Evolutionary conservation across 2,888 invertebrate species (phyloP).

Genomic region (Eristalis intricaria): DNA sequence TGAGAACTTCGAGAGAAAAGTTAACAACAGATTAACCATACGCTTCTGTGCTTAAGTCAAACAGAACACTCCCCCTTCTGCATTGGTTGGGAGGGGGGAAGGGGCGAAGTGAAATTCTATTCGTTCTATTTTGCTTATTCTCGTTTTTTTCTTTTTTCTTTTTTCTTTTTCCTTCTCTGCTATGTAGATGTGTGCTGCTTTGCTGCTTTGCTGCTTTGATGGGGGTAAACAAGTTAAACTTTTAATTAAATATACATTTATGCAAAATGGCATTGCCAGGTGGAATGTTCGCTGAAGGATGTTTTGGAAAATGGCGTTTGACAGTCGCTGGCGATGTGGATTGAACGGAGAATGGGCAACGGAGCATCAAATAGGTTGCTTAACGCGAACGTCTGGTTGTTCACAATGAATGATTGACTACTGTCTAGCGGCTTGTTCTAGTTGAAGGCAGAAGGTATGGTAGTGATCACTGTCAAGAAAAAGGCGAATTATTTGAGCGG

Average conservation of each 20-base stretch:
- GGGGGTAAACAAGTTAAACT: constrained; percentile 18
- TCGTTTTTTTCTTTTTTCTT: too few species aligned
- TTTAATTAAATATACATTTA: constrained; percentile 56
- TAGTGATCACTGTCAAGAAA: too few species aligned
- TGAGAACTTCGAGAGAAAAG: constrained; percentile 21
- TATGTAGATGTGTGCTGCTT: background rate
- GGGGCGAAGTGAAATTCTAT: background rate
- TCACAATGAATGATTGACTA: background rate
- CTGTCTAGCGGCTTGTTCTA: background rate
- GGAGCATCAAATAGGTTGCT: background rate
- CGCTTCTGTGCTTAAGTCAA: constrained; percentile 8
- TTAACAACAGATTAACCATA: constrained; percentile 22
- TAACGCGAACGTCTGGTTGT: background rate
- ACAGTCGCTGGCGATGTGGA: background rate
- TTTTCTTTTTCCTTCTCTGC: background rate
- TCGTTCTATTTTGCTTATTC: background rate
- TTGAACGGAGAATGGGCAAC: background rate
- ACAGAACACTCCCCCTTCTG: constrained; percentile 46
- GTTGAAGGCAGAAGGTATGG: too few species aligned
- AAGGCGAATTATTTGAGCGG: too few species aligned
- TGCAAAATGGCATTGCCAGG: constrained; percentile 44
- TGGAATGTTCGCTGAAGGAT: background rate
- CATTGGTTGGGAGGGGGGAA: background rate
- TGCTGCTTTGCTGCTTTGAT: background rate
- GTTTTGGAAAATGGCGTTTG: background rate